Percentiles rank a stretch among this genome's conserved stretches.
Conservation (phyloP, 2,797 vertebrate genomes). For the Gymnothorax reevesii region DNA sequence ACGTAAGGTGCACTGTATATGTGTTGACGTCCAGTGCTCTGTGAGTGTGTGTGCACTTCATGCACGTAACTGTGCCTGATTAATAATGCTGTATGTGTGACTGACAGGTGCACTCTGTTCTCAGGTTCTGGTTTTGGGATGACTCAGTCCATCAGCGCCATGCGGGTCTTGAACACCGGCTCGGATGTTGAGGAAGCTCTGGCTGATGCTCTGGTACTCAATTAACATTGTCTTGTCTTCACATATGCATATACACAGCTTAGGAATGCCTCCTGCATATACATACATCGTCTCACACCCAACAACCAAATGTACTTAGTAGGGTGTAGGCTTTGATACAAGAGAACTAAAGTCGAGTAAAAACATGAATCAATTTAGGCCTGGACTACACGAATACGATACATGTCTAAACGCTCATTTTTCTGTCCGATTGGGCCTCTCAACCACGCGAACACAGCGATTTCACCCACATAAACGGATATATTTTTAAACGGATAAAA, state of each 20-base stretch:
- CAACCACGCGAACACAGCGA: too few relatives aligned
- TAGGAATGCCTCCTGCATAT: not conserved
- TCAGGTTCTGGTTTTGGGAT: slow-evolving; percentile 87
- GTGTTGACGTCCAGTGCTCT: slow-evolving; percentile 3
- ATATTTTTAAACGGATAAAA: too few relatives aligned
- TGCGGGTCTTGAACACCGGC: slow-evolving; percentile 93
- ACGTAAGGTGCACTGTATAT: slow-evolving; percentile 7
- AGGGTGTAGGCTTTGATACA: slow-evolving; percentile 45
- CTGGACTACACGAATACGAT: too few relatives aligned
- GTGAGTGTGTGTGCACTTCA: not conserved
- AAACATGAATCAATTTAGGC: too few relatives aligned
- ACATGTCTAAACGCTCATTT: too few relatives aligned
- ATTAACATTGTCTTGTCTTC: too few relatives aligned
- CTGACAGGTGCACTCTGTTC: not conserved
- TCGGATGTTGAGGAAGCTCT: slow-evolving; percentile 95
- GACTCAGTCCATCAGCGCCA: slow-evolving; percentile 93
- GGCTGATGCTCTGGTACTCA: slow-evolving; percentile 89
- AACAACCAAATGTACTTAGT: too few relatives aligned
- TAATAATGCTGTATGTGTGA: too few relatives aligned
- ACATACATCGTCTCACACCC: not conserved
- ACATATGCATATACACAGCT: slow-evolving; percentile 31
- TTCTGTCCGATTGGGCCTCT: too few relatives aligned
- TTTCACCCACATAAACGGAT: too few relatives aligned
- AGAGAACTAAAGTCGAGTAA: too few relatives aligned
- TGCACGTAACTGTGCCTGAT: too few relatives aligned